Conservation (phyloP, 1,140 invertebrate genomes). For the Dendroctonus ponderosae region DNA sequence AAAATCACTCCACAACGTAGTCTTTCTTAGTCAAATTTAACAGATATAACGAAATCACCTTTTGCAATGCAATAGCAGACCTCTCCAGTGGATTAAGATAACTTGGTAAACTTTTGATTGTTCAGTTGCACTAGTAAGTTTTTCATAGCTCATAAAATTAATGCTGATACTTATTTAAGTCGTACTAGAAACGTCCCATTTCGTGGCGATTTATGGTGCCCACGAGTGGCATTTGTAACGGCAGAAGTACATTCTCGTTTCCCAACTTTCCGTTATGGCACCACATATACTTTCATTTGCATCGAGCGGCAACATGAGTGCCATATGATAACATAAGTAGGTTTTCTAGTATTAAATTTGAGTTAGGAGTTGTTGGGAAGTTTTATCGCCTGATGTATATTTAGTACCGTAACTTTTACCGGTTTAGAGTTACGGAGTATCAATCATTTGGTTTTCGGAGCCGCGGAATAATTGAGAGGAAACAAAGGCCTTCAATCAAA, state of each 20-base stretch:
- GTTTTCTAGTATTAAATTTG: constrained; percentile 10
- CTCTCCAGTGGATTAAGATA: background rate
- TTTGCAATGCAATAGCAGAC: background rate
- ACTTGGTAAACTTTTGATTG: background rate
- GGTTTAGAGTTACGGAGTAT: no score
- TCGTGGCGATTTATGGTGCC: constrained; percentile 21
- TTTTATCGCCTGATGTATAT: background rate
- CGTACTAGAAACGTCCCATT: constrained; percentile 3
- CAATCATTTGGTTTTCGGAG: no score
- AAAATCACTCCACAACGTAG: background rate
- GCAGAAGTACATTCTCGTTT: constrained; percentile 4
- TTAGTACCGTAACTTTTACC: no score
- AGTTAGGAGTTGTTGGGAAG: constrained; percentile 5
- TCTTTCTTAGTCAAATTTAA: background rate
- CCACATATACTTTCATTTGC: constrained; percentile 26
- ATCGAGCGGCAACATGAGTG: constrained; percentile 13
- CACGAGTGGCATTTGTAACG: constrained; percentile 24
- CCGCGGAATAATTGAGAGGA: no score
- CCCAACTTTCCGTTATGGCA: constrained; percentile 22
- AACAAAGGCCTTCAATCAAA: no score
- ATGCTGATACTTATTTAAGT: background rate
- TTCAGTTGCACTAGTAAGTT: background rate
- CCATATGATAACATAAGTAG: constrained; percentile 15
- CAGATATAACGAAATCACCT: background rate
- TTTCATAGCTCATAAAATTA: no score